Conservation (phyloP, 2,888 invertebrate species). For the Aphodius sticticus region DNA sequence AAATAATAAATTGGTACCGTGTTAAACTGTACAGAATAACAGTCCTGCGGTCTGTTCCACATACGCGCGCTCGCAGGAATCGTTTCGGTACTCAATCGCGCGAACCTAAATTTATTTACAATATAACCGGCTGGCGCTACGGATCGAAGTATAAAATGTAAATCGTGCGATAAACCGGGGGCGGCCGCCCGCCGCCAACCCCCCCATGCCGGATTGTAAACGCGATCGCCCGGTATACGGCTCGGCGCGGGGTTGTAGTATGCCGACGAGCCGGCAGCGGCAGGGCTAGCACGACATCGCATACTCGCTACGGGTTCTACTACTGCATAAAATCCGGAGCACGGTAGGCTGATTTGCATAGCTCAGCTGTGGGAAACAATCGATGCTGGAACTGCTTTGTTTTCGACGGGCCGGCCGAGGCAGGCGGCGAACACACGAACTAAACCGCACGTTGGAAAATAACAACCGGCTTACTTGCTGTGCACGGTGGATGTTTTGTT, state of each 20-base stretch:
- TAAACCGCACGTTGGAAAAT: background rate
- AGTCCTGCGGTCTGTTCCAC: background rate
- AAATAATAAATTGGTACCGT: background rate
- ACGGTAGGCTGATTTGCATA: slow-evolving; percentile 61
- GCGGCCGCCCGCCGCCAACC: slow-evolving; percentile 22
- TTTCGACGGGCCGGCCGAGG: slow-evolving; percentile 35
- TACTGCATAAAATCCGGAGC: slow-evolving; percentile 61
- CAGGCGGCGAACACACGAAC: slow-evolving; percentile 10
- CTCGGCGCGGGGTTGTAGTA: slow-evolving; percentile 25
- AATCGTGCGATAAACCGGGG: slow-evolving; percentile 31
- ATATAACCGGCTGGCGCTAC: slow-evolving; percentile 7
- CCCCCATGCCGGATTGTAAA: slow-evolving; percentile 29
- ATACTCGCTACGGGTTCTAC: slow-evolving; percentile 27
- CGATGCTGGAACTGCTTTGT: slow-evolving; percentile 48
- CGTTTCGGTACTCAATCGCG: background rate
- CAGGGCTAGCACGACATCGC: slow-evolving; percentile 10
- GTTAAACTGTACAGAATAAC: background rate
- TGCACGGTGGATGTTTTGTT: background rate
- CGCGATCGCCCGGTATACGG: slow-evolving; percentile 32
- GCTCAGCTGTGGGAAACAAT: slow-evolving; percentile 61
- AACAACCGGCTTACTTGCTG: background rate
- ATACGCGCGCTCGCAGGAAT: background rate
- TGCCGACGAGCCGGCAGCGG: slow-evolving; percentile 32
- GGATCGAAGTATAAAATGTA: slow-evolving; percentile 32
- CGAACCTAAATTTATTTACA: background rate